Conservation (phyloP, 2,888 invertebrate genomes). For the Physocephala rufipes region DNA sequence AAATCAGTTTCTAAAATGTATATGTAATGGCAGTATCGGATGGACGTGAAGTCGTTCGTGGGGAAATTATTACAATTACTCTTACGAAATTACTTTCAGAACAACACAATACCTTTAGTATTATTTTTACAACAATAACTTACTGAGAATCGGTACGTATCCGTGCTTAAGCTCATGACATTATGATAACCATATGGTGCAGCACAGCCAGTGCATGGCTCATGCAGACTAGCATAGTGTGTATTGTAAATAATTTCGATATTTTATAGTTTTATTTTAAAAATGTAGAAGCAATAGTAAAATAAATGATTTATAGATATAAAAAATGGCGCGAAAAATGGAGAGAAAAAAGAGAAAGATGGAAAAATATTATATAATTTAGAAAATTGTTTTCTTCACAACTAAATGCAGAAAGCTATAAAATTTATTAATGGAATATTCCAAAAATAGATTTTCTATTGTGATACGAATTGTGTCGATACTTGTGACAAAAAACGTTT, state of each 20-base stretch:
- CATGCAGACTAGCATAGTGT: slow-evolving; percentile 69
- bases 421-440: not conserved
- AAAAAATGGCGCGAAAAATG: slow-evolving; percentile 37
- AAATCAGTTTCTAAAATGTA: too few species aligned
- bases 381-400: slow-evolving; percentile 23
- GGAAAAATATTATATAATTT: slow-evolving; percentile 38
- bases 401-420: slow-evolving; percentile 18
- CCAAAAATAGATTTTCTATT: not conserved
- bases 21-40: too few species aligned
- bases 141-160: slow-evolving; percentile 87
- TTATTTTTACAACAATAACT: slow-evolving; percentile 67
- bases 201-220: slow-evolving; percentile 83
- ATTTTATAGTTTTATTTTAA: slow-evolving; percentile 38
- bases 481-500: not conserved
- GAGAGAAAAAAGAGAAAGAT: slow-evolving; percentile 34
- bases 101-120: too few species aligned
- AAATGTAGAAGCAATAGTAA: slow-evolving; percentile 39
- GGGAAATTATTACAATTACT: too few species aligned
- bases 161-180: slow-evolving; percentile 87
- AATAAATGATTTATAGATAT: slow-evolving; percentile 24
- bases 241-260: slow-evolving; percentile 35
- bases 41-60: too few species aligned
- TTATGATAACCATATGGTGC: slow-evolving; percentile 97
- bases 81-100: too few species aligned
- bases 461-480: not conserved